Base-by-base conservation (phyloP, 2,113 vertebrate species). In the Gambusia holbrooki region DNA sequence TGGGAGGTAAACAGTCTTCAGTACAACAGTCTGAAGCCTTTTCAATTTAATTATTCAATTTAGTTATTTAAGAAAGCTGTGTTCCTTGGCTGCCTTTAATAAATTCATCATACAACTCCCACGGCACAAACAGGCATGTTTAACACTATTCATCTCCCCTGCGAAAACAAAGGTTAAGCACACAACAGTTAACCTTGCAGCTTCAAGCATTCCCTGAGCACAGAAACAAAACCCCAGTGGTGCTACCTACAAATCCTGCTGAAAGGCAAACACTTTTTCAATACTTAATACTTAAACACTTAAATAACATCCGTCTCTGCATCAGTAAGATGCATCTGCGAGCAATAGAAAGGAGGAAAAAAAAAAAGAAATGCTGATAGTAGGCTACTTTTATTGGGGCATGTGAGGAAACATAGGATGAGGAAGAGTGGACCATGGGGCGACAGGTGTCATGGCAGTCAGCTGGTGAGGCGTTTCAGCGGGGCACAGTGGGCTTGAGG, bases 401-500 rank as follows among this genome's bases (percentile, higher is more conserved):
- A 58, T 71, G 28, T 68, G 67, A 66, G 22, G 37, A 45, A 72
- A 79, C 70, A 51, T 10, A 28, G 32, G 33, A 9, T 51, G 54
- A n/a, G 30, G 25, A 22, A 65, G 69, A 45, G 66, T 29, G 67
- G 29, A 5, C 62, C 65, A 35, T 54, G 82, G 69, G 69, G 81
- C 48, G 51, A 74, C 77, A 81, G 86, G 77, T 89, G 82, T 84
- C 10, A 6, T 80, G 83, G 74, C 62, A 65, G 77, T 84, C 77
- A 76, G 76, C 68, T 69, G 74, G 77, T 83, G 48, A 30, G 51
- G 62, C 76, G 17, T 40, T 75, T 80, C 61, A 32, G 60, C 51
- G 33, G 76, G 81, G 82, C 61, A 71, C 91, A 88, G 86, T 72
- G 72, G 90, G 75, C 90, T 89, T 94, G 92, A 94, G 94, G 92